These are phyloP conservation scores for Cebus imitator DNA, from an alignment of 2,113 vertebrate species.

Conservation along the genomic window DNA sequence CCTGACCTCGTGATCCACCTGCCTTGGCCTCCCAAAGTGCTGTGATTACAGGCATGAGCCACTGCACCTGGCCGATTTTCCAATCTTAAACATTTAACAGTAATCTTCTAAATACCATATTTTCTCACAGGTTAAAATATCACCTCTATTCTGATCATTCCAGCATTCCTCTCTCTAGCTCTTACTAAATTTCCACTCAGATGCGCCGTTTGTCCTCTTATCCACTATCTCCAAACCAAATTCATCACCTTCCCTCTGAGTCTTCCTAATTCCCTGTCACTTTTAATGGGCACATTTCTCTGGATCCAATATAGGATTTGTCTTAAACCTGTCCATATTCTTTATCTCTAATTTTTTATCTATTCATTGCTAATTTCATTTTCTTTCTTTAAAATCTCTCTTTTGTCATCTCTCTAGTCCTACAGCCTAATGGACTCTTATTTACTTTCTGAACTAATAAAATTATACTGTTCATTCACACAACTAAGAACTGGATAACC, in stretches of 20 bases:
- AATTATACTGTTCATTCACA: neutral
- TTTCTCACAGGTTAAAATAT: neutral
- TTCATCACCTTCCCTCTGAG: neutral
- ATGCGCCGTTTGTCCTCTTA: neutral
- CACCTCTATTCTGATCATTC: neutral
- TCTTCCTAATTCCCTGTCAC: neutral
- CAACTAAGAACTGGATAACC: neutral
- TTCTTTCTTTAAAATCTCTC: neutral
- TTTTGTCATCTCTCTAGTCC: neutral
- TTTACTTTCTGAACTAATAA: conserved; percentile 19
- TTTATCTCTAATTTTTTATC: neutral
- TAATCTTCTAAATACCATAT: neutral
- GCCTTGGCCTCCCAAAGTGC: too few species aligned
- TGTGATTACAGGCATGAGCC: too few species aligned
- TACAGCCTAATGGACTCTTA: neutral
- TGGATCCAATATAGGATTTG: neutral
- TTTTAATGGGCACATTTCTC: neutral
- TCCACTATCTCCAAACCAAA: neutral
- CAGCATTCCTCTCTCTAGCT: neutral
- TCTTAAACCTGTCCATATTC: neutral
- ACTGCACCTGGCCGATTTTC: too few species aligned
- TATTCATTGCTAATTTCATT: neutral
- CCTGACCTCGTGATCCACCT: too few species aligned
- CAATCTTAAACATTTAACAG: neutral
- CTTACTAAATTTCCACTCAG: neutral